Evolutionary conservation across 2,888 invertebrate genomes (phyloP), one percentile per base, ranked within the genome.

Genomic region (Bombyx huttoni): DNA sequence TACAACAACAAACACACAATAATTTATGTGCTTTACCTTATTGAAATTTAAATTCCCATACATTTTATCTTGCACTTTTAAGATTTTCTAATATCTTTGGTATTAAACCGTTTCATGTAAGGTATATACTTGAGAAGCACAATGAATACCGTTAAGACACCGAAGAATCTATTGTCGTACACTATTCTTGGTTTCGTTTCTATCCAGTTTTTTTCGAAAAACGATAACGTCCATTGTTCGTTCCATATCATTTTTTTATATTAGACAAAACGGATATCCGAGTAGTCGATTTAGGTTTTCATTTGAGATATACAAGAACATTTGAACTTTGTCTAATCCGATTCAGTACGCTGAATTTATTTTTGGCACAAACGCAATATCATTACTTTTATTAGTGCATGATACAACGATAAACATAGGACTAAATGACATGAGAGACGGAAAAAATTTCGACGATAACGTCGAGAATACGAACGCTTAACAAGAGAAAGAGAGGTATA

Each of bases 61-160:
- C 12, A 40, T 10, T 14, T 48, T 14, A 48, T 24, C 7, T 48
- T 9, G 14, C 35, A 13, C 34, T 13, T 49, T 40, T 35, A 34
- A 34, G 13, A 13, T 13, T 35, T 12, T 40, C 40, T 48, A 14
- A 49, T 49, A 49, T 49, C 49, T 14, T 5, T 49, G 34, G 8
- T 8, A 33, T 49, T n/a, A 40, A 40, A 13, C 35, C 49, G 49
- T 14, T 49, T 40, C 40, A 49, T 51, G 55, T 34, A 57, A 49
- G 49, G 48, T 52, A 49, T 48, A 49, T 52, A 53, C 52, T 53
- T 48, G 50, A 57, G 53, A 53, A 57, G 55, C 51, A 57, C 53
- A 57, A 56, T 55, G 53, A 52, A 52, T 13, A 40, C 48, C 54
- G 51, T 56, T 56, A 56, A 54, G 55, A 55, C 51, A 51, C 46